Evolutionary conservation across 2,888 invertebrate species (phyloP).

Genomic region (Dasypogon diadema): DNA sequence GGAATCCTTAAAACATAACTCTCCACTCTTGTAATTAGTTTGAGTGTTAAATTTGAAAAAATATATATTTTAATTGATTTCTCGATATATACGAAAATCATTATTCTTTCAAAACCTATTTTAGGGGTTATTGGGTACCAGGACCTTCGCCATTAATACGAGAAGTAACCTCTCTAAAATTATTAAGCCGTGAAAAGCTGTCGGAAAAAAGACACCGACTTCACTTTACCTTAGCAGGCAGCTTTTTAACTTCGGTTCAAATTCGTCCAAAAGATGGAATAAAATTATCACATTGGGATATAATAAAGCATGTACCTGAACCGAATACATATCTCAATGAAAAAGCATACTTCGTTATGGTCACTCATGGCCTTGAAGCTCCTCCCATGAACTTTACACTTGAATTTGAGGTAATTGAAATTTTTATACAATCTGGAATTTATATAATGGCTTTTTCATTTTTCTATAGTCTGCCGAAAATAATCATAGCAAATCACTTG

Average conservation of each 20-base stretch:
- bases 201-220: conserved; percentile 57
- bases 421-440: neutral
- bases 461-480: conserved; percentile 58
- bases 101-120: neutral
- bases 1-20: no score
- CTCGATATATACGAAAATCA: no score
- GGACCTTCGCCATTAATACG: conserved; percentile 61
- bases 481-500: conserved; percentile 59
- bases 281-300: conserved; percentile 59
- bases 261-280: conserved; percentile 61
- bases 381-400: conserved; percentile 61
- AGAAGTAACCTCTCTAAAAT: conserved; percentile 59
- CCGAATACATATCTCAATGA: conserved; percentile 60
- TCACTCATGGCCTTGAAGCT: conserved; percentile 61
- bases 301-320: conserved; percentile 59
- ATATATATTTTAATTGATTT: no score
- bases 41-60: no score
- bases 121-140: conserved; percentile 62
- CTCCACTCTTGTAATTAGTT: no score
- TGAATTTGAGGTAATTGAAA: conserved; percentile 58
- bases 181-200: conserved; percentile 56
- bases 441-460: neutral
- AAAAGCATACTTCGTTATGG: conserved; percentile 61
- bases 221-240: conserved; percentile 60
- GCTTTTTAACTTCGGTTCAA: conserved; percentile 60